These are phyloP conservation scores for Meriones unguiculatus DNA, from an alignment of 2,113 vertebrate species.

Conservation along the genomic window DNA sequence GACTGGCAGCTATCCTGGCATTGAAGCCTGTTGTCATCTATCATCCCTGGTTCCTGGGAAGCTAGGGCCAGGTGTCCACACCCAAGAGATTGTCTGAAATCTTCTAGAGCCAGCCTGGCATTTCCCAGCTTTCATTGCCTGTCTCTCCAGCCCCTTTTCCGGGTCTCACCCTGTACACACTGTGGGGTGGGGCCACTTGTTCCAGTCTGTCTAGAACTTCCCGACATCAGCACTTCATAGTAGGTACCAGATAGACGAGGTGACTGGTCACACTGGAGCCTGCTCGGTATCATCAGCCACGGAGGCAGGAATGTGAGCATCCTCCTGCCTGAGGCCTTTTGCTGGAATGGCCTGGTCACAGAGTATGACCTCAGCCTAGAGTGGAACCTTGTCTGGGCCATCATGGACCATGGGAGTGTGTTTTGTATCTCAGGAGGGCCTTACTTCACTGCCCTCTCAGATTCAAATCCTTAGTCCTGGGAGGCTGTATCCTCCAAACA, in stretches of 20 bases:
- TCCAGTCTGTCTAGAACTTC: too few relatives aligned
- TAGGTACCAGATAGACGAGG: background rate
- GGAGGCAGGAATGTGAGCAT: background rate
- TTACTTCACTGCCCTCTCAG: background rate
- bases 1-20: background rate
- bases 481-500: background rate
- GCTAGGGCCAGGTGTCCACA: background rate
- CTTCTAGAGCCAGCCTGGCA: too few relatives aligned
- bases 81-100: background rate
- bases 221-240: background rate
- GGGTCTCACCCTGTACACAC: background rate
- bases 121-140: background rate
- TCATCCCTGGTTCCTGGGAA: background rate
- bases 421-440: background rate
- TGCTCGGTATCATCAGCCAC: background rate
- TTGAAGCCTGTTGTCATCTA: background rate
- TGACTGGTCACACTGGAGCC: background rate
- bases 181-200: too few relatives aligned
- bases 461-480: too few relatives aligned
- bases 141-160: background rate
- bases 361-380: background rate
- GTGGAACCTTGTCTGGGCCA: background rate
- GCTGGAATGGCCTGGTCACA: background rate
- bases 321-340: background rate
- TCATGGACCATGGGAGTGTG: background rate